Base-by-base conservation (phyloP, 2,113 vertebrate species). In the Leptodactylus fuscus region DNA sequence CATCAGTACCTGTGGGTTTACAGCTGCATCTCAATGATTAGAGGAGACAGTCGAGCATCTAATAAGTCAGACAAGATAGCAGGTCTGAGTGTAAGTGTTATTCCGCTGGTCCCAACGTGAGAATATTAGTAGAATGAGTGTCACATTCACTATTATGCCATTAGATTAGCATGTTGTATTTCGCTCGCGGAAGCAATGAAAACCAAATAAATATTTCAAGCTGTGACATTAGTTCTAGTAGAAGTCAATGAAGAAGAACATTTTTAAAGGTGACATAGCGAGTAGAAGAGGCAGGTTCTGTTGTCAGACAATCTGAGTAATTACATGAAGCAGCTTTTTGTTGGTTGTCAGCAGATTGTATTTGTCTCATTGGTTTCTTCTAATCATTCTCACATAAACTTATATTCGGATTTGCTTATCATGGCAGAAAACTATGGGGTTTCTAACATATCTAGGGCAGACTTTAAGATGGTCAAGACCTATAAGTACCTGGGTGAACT, bases 111-210 rank as follows among this genome's bases (percentile, higher is more conserved):
- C 51, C 55, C 55, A 11, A 32, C 44, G 82, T 77, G 82, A 44
- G 81, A 74, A 36, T 85, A 51, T 77, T 76, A 85, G 81, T 29
- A 85, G 44, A 65, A 77, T 51, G 41, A 85, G 20, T 79, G 76
- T 69, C 36, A 49, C 73, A 38, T 83, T 24, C 55, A 13, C 73
- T 67, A 53, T 67, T 51, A 67, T 36, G 58, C 73, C 34, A 77
- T 67, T 69, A 20, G 32, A 78, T 77, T 77, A 77, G 46, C 44
- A 69, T 67, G 12, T 18, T 77, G 60, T 27, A 38, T 62, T 38
- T 58, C 29, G 41, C 41, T 75, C n/a, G 12, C 29, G 36, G 76
- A 58, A 60, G 2, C 51, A 79, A 13, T 41, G 20, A 58, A 55
- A 53, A 82, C 29, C n/a, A 36, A 34, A 16, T 82, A 82, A 82